Base-by-base conservation (phyloP, 2,888 invertebrate genomes). In the Troides helena region DNA sequence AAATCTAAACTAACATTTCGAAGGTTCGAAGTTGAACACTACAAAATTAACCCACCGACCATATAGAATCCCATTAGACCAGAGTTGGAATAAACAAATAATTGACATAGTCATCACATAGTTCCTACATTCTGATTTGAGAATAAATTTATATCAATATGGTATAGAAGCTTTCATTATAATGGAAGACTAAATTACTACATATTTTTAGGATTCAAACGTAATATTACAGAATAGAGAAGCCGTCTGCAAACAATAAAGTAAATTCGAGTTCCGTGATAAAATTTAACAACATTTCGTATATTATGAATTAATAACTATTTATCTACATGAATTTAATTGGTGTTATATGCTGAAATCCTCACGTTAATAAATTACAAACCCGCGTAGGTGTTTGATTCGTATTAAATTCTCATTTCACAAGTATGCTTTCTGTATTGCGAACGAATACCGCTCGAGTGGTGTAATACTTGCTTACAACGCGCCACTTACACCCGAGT, bases 81-180 rank as follows among this genome's bases (percentile, higher is more conserved):
- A 81, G 82, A 84, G 81, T 82, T 82, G 86, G 84, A 85, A 86
- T 85, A 84, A 87, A 85, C 88, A 90, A 90, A 90, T 92, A 92
- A 92, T 92, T 92, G 92, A 92, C 92, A 92, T 86, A 88, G 90
- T 91, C 86, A 92, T 92, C 92, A 92, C 92, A 92, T 89, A 90
- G 89, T 90, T 90, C 77, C 85, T 91, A 89, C 81, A 78, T 85
- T 88, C 86, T 87, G 89, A 86, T 84, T 85, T 82, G 83, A 86
- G 81, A 85, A 80, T 88, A 82, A 85, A 84, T 82, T 81, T 84
- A 82, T 79, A 71, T 71, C 67, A 69, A 74, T 74, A 84, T 81
- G 81, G 80, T 85, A 81, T 77, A 85, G 86, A 90, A 90, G 88
- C 87, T 84, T 86, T 84, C 78, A 82, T 85, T 85, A 86, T 82